These are phyloP conservation scores for Bryconaethiops microstoma DNA, from an alignment of 2,797 vertebrate genomes.

Conservation along the genomic window DNA sequence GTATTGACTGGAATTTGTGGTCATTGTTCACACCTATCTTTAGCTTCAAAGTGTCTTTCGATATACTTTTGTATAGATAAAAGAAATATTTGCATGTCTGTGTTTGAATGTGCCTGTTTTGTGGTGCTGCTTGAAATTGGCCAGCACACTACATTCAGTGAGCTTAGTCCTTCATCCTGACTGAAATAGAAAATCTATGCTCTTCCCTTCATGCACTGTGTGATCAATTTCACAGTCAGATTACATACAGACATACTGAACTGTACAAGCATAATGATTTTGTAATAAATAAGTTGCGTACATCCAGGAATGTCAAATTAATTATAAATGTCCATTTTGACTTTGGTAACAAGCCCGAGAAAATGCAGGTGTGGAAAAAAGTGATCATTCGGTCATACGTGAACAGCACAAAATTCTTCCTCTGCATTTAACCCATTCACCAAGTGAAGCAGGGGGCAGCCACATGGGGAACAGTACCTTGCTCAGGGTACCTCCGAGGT, in stretches of 20 bases:
- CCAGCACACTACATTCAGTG: background rate
- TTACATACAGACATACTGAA: background rate
- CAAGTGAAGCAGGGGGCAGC: too few relatives aligned
- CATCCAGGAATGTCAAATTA: background rate
- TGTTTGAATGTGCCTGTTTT: background rate
- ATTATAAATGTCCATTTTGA: too few relatives aligned
- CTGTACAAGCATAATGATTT: background rate
- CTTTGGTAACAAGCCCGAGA: too few relatives aligned
- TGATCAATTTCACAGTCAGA: background rate
- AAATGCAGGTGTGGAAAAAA: too few relatives aligned
- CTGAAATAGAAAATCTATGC: conserved; percentile 1
- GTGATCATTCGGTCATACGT: too few relatives aligned
- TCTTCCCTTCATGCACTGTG: background rate
- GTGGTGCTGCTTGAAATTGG: background rate
- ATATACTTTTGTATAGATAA: background rate
- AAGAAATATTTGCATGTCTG: background rate
- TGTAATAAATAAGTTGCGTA: background rate
- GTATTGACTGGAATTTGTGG: background rate
- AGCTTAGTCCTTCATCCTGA: background rate
- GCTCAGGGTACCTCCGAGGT: too few relatives aligned
- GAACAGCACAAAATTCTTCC: too few relatives aligned
- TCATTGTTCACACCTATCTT: background rate
- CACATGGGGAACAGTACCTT: too few relatives aligned
- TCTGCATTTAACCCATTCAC: too few relatives aligned
- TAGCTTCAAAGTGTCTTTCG: background rate